Conservation (phyloP, 35 echinoderm and acorn worm species). For the Anneissia japonica region DNA sequence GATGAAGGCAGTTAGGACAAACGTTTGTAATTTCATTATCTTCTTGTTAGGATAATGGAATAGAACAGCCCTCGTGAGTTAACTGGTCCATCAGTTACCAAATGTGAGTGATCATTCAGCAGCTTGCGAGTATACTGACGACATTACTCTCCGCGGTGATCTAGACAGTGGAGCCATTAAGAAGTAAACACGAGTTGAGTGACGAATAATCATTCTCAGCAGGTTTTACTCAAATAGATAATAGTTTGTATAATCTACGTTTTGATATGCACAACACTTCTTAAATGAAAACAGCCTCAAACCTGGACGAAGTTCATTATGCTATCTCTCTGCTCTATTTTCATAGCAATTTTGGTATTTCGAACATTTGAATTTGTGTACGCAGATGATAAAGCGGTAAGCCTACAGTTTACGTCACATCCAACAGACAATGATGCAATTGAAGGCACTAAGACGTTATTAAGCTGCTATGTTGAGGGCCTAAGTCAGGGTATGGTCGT, state of each 20-base stretch:
- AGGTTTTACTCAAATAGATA: background rate
- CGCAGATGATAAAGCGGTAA: too few relatives aligned
- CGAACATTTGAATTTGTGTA: background rate
- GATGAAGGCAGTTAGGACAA: background rate
- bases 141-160: background rate
- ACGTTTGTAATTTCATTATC: background rate
- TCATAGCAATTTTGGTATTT: background rate
- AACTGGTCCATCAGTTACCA: background rate
- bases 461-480: background rate
- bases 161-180: too few relatives aligned
- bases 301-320: background rate
- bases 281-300: background rate
- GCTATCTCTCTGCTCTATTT: background rate
- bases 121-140: background rate
- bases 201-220: background rate
- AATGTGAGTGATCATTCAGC: background rate
- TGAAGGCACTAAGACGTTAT: background rate
- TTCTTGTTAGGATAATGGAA: background rate
- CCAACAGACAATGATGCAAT: background rate
- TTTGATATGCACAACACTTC: background rate
- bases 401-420: background rate
- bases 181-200: background rate
- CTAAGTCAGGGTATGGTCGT: background rate
- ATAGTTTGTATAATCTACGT: too few relatives aligned
- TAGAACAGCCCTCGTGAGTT: background rate